Conservation (phyloP, 2,113 vertebrate species). For the Myodes glareolus region DNA sequence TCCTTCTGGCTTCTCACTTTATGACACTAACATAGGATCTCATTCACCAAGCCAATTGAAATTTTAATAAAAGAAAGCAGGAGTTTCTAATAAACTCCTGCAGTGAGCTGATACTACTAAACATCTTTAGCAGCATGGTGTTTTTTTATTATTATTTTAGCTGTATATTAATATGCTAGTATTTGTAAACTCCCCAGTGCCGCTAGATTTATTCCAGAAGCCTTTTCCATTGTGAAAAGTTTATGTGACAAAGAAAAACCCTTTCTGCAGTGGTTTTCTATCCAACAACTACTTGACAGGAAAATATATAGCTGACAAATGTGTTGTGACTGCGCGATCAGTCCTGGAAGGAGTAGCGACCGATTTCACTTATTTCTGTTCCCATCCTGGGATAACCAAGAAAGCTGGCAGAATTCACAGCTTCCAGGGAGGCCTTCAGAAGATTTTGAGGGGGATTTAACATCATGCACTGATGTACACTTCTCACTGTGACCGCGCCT, state of each 20-base stretch:
- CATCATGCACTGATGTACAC: neutral
- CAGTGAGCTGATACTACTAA: conserved; percentile 91
- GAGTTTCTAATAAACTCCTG: conserved; percentile 93
- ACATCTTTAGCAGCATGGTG: conserved; percentile 92
- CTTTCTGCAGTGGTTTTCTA: conserved; percentile 77
- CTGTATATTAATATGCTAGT: conserved; percentile 93
- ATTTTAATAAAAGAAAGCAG: conserved; percentile 94
- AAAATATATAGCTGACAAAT: conserved; percentile 74
- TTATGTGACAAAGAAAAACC: conserved; percentile 83
- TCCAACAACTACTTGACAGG: conserved; percentile 70
- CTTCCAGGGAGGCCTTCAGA: conserved; percentile 33
- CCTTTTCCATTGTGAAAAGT: conserved; percentile 85
- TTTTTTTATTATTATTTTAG: conserved; percentile 93
- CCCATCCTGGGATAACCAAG: conserved; percentile 68
- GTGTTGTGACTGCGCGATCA: conserved; percentile 62
- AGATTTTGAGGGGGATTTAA: conserved; percentile 26
- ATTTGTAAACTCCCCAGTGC: conserved; percentile 92
- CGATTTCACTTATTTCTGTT: conserved; percentile 67
- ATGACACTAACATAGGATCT: conserved; percentile 91
- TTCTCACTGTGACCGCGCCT: neutral
- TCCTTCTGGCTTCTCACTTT: conserved; percentile 92
- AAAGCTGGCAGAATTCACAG: conserved; percentile 20
- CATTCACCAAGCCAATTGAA: conserved; percentile 93
- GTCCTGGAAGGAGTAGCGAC: conserved; percentile 67
- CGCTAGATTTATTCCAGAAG: conserved; percentile 89